Evolutionary conservation across 64 coral and sea anemone genomes (phyloP), one percentile per base, ranked within the genome.

Genomic region (Pachyseris speciosa): DNA sequence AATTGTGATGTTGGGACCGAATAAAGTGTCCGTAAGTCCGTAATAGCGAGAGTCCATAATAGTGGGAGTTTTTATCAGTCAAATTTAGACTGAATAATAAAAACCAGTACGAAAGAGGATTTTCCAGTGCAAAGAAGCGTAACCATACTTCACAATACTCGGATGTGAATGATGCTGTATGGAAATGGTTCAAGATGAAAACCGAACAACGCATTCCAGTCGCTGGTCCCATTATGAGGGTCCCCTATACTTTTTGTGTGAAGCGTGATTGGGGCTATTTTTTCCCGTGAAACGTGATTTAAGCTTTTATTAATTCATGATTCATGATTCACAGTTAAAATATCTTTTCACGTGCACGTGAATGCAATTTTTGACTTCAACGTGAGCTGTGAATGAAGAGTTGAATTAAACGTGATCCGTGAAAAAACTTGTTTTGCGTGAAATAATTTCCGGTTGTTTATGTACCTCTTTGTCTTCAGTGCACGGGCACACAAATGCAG

Each of bases 181-280:
- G n/a, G n/a, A n/a, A n/a, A n/a, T n/a, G n/a, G n/a, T n/a, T n/a
- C n/a, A n/a, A n/a, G n/a, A n/a, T n/a, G n/a, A n/a, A n/a, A n/a
- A n/a, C n/a, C n/a, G n/a, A n/a, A n/a, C n/a, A n/a, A n/a, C n/a
- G n/a, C n/a, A n/a, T n/a, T n/a, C n/a, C n/a, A n/a, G n/a, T n/a
- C n/a, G n/a, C n/a, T n/a, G n/a, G n/a, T n/a, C n/a, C n/a, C n/a
- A n/a, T n/a, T n/a, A n/a, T 60, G 57, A 60, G 5, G 9, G 66
- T 69, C 34, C 66, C 66, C 66, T 69, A 69, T 37, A 69, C 66
- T 69, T 69, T 69, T 69, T 69, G 66, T 29, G 66, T 69, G 66
- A 69, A 69, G 66, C 66, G 66, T 69, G 66, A 69, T 69, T 69
- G 66, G 66, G 66, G 66, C 66, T 36, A 69, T 69, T 69, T 69